Evolutionary conservation across 2,797 vertebrate genomes (phyloP), one percentile per base, ranked within the genome.

Genomic region (Aldrovandia affinis): DNA sequence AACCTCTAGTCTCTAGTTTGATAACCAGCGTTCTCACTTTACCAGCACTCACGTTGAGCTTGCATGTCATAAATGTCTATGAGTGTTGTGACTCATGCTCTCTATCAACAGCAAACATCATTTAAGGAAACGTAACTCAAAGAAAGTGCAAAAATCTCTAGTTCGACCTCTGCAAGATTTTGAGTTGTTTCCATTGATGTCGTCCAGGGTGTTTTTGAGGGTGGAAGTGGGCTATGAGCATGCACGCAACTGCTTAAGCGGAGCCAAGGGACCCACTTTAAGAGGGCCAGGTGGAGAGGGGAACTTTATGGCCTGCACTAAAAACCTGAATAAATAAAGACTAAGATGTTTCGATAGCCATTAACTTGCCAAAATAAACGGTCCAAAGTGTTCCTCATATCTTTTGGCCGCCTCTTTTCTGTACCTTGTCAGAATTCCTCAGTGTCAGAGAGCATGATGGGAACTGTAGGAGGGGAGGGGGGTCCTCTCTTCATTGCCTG

Each of bases 261-360:
- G 86, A 36, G 55, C 73, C 80, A 0, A 0, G 25, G 83, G 85
- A 85, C 81, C 52, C 0, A 0, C 33, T 90, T 89, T 83, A 82
- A 81, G 88, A 88, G 88, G 59, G 54, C 84, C 88, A 89, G 90
- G 85, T 89, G 91, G 86, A 83, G 12, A 83, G 68, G 79, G 36
- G 12, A 25, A 7, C 30, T 68, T 86, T 82, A 78, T 20, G 61
- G 81, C 0, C 12, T 4, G 47, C 73, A 1, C 25, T 82, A 81
- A 86, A 89, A 86, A 25, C 7, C n/a, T 20, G 73, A 25, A 50
- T 78, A 81, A 87, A 87, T 86, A 85, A 78, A 85, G 50, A 55
- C 36, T 85, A 85, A 85, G 90, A 42, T 50, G 87, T 86, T 87
- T 83, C 85, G 85, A 84, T 88, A 85, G 83, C 86, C 75, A 55